Percentiles rank a stretch among this genome's conserved stretches.
These are phyloP conservation scores for Agapornis roseicollis DNA, from an alignment of 2,113 vertebrate genomes.

Conservation along the genomic window DNA sequence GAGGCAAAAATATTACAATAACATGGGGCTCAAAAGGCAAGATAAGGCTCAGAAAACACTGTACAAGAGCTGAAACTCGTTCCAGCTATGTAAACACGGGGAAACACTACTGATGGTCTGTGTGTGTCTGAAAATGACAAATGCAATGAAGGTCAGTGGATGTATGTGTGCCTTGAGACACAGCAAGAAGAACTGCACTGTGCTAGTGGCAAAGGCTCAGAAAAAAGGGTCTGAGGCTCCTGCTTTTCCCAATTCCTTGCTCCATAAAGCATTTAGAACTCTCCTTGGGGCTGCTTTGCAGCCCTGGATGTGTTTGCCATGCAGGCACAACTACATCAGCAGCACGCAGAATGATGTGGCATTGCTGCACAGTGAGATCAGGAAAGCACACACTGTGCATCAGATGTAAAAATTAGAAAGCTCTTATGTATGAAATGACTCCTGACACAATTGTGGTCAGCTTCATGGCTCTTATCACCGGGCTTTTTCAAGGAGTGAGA, in stretches of 20 bases:
- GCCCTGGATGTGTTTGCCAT: background rate
- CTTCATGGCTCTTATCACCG: background rate
- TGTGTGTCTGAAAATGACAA: background rate
- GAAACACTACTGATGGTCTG: background rate
- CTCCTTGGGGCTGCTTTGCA: background rate
- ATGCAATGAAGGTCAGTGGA: background rate
- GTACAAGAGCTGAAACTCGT: background rate
- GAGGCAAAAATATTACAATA: background rate
- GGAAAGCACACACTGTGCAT: background rate
- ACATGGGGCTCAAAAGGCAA: background rate
- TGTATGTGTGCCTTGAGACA: background rate
- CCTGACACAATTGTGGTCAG: background rate
- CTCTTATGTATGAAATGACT: background rate
- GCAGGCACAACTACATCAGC: rapidly evolving
- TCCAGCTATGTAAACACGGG: background rate
- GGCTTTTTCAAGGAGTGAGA: slow-evolving; percentile 11
- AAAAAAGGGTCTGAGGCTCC: background rate
- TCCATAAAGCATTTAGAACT: background rate
- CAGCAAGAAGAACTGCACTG: background rate
- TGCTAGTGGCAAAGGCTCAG: background rate
- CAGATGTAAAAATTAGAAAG: background rate
- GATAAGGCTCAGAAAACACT: background rate
- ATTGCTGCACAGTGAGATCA: rapidly evolving
- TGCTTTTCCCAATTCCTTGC: rapidly evolving
- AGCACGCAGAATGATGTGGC: rapidly evolving